Evolutionary conservation across 2,113 vertebrate species (phyloP), one percentile per base, ranked within the genome.

Genomic region (Coptodon bakossiorum): DNA sequence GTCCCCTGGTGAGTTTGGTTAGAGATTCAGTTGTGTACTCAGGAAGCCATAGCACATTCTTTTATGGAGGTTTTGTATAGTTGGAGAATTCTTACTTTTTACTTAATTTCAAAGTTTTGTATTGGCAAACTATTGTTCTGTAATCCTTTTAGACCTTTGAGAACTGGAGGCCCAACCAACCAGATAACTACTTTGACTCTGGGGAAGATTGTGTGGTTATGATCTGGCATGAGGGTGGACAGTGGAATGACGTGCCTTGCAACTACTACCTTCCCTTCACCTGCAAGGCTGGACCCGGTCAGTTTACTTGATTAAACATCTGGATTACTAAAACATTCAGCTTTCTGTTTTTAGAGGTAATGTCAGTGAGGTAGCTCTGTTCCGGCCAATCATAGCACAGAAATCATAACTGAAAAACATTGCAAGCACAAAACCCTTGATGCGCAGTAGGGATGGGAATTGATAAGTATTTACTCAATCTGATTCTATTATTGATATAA

Each of bases 241-340:
- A 98, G 92, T 99, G 99, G 99, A 99, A 98, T 0, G 97, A 98
- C 0, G 97, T 99, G 3, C 98, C 98, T 29, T 99, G 99, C 96
- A 98, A 98, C 92, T 99, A 99, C 88, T 96, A 98, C 88, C 97
- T 99, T 82, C 97, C 98, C 29, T 99, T 98, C 96, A 99, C 98
- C 2, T 99, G 99, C 96, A 99, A 99, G 95, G 97, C 95, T 83
- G 97, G 96, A 94, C 97, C 97, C 84, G 97, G 98, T 99, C 91
- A 93, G 97, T n/a, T 36, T 10, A 36, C 54, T 57, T 34, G 45
- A 78, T 78, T 52, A 48, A 29, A 76, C 24, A 29, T 76, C 24
- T 76, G 0, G n/a, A 68, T 76, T 78, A 34, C 52, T 43, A 22
- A 40, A 53, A 54, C 2, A 1, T 53, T 54, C 63, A 19, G 24